Conservation (phyloP, 1,140 invertebrate species). For the Acromyrmex heyeri region DNA sequence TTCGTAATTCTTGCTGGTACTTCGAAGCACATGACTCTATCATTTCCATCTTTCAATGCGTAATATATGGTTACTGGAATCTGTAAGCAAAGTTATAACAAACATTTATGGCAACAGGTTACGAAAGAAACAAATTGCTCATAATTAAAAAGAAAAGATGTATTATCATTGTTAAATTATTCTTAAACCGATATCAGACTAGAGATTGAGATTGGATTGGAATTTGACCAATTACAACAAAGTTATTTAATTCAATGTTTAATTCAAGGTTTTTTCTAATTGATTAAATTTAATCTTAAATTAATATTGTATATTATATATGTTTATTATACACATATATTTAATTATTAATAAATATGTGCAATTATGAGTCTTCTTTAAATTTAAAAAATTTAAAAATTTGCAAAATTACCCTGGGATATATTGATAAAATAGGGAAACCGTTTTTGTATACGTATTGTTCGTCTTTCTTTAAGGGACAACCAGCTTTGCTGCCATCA, state of each 20-base stretch:
- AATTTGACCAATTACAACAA: too few relatives aligned
- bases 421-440: slow-evolving; percentile 89
- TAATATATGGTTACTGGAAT: slow-evolving; percentile 88
- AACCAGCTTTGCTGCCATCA: slow-evolving; percentile 88
- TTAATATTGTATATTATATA: too few relatives aligned
- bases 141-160: neutral
- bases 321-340: neutral
- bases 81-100: slow-evolving; percentile 78
- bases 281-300: too few relatives aligned
- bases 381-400: neutral
- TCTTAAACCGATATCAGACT: neutral
- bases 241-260: too few relatives aligned
- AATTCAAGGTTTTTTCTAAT: too few relatives aligned
- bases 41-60: slow-evolving; percentile 86
- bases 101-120: slow-evolving; percentile 15
- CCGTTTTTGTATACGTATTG: slow-evolving; percentile 90
- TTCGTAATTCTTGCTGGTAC: slow-evolving; percentile 88
- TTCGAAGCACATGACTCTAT: slow-evolving; percentile 89
- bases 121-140: slow-evolving; percentile 20
- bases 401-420: slow-evolving; percentile 88
- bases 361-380: neutral
- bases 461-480: slow-evolving; percentile 89
- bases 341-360: neutral
- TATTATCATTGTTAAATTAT: neutral
- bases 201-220: too few relatives aligned